Percentiles rank a stretch among this genome's conserved stretches.
Evolutionary conservation across 2,113 vertebrate species (phyloP).

Genomic region (Triplophysa siluroides): DNA sequence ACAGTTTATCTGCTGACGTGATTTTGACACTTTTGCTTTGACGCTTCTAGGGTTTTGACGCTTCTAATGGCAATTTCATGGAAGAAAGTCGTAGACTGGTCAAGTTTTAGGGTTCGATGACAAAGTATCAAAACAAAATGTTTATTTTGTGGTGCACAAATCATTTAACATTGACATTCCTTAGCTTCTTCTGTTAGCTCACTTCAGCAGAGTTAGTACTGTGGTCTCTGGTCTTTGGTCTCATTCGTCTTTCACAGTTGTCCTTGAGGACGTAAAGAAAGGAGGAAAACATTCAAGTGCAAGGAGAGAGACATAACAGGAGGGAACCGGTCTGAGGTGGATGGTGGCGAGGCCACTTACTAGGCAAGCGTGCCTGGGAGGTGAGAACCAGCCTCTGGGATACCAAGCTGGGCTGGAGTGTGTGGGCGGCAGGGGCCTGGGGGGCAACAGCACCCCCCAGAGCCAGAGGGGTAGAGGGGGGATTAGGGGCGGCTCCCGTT

Average conservation of each 20-base stretch:
- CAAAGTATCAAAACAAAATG: not conserved
- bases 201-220: slow-evolving; percentile 68
- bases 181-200: slow-evolving; percentile 8
- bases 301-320: slow-evolving; percentile 41
- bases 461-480: slow-evolving; percentile 75
- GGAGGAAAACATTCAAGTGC: slow-evolving; percentile 68
- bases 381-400: slow-evolving; percentile 96
- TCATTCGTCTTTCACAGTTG: slow-evolving; percentile 52
- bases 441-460: slow-evolving; percentile 74
- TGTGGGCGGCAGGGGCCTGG: slow-evolving; percentile 82
- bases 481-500: slow-evolving; percentile 23
- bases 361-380: slow-evolving; percentile 98
- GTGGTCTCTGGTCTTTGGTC: slow-evolving; percentile 56
- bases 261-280: slow-evolving; percentile 54
- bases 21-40: not conserved
- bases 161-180: too few species aligned
- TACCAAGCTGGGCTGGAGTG: slow-evolving; percentile 85
- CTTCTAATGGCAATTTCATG: not conserved
- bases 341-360: slow-evolving; percentile 88
- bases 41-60: not conserved
- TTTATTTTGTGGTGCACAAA: slow-evolving; percentile 57
- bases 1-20: slow-evolving; percentile 17
- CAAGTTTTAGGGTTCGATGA: too few species aligned
- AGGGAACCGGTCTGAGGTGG: slow-evolving; percentile 46
- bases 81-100: too few species aligned